Conservation (phyloP, 2,797 vertebrate species). For the Melanotaenia pygmaea region DNA sequence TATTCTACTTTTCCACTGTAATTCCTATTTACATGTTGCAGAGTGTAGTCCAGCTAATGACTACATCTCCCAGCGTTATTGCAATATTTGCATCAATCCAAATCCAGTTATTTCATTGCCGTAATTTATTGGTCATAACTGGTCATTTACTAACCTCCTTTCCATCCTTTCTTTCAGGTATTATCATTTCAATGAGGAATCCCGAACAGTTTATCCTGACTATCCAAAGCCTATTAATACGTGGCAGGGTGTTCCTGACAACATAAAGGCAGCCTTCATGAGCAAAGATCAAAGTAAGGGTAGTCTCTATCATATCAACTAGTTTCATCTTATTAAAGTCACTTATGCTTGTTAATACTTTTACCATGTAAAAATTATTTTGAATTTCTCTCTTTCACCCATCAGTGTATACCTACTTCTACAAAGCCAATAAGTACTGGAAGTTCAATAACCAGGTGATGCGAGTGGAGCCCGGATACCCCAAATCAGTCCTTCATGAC, state of each 20-base stretch:
- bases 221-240: slow-evolving; percentile 88
- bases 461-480: slow-evolving; percentile 90
- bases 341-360: neutral
- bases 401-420: slow-evolving; percentile 92
- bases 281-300: slow-evolving; percentile 89
- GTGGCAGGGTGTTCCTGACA: slow-evolving; percentile 93
- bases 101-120: neutral
- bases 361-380: slow-evolving; percentile 3
- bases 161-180: slow-evolving; percentile 78
- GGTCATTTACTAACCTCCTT: neutral
- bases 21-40: neutral
- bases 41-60: neutral
- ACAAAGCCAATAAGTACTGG: slow-evolving; percentile 94
- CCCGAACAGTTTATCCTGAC: slow-evolving; percentile 82
- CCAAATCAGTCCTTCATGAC: slow-evolving; percentile 89
- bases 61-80: neutral
- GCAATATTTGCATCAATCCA: neutral
- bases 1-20: neutral
- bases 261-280: slow-evolving; percentile 89
- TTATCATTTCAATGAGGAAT: slow-evolving; percentile 90
- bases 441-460: slow-evolving; percentile 93
- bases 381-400: slow-evolving; percentile 2
- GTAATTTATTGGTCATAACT: neutral
- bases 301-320: neutral
- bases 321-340: neutral